Evolutionary conservation across 2,797 vertebrate genomes (phyloP), one percentile per base, ranked within the genome.

Genomic region (Pithecia hirsuta): DNA sequence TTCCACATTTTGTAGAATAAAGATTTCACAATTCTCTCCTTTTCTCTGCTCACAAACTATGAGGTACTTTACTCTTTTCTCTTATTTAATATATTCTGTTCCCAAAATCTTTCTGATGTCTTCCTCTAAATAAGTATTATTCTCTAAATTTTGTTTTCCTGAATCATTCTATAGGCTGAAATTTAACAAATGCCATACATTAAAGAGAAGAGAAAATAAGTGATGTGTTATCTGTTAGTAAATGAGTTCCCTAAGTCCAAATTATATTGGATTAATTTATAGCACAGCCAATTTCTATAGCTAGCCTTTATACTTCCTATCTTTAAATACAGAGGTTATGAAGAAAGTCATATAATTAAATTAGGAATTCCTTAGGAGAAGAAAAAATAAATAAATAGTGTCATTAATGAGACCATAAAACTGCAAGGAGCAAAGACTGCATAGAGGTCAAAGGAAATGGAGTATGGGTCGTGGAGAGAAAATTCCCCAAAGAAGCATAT

Each of bases 361-460:
- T 96, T 93, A 97, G 74, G 82, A 95, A 96, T 83, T 81, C 33
- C 70, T 97, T 86, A 57, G 22, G 52, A 57, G 89, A 86, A 95
- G n/a, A 12, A 24, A 52, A 55, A 33, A 41, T n/a, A 95, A 95
- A 14, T 74, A 79, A 96, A 96, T 52, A 52, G 13, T 87, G 55
- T 59, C 82, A 95, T 95, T 61, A 97, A n/a, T 76, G 80, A 89
- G 93, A 92, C 67, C 88, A 93, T 96, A 91, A 97, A 98, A 89
- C 14, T 93, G 11, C 19, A 89, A 59, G 48, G 14, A 93, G 52
- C 44, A 81, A 95, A 97, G 81, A 91, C 36, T 59, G 13, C 44
- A 28, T 14, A 61, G 87, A 92, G 59, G 92, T 83, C 80, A 92
- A 95, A 52, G 67, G 78, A 89, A 91, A 78, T 83, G 39, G 89